phyloP scores from a whole-genome alignment of 2,888 invertebrate genomes.

The Aphodius granarius region DNA sequence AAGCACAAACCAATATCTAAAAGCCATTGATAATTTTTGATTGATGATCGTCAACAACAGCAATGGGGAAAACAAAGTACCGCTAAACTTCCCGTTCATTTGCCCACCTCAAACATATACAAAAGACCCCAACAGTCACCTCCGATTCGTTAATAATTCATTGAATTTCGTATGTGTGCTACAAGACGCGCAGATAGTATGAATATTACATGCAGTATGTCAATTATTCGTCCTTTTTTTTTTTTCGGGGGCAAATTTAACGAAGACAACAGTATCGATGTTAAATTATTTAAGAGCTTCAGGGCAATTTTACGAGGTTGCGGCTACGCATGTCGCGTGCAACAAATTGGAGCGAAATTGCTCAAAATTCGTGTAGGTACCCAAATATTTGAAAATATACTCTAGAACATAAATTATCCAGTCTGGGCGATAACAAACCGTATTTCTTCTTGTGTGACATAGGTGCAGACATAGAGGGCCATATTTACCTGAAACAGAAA shows the following conservation, averaged over 20 bases:
- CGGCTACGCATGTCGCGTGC: neutral
- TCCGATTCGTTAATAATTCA: neutral
- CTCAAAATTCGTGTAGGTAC: neutral
- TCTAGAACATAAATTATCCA: neutral
- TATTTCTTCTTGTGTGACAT: neutral
- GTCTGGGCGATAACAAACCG: neutral
- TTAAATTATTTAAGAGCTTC: neutral
- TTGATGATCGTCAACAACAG: neutral
- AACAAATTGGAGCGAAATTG: neutral
- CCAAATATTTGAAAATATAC: neutral
- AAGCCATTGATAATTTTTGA: neutral
- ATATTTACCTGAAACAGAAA: neutral
- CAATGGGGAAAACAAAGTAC: neutral
- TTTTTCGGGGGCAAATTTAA: neutral
- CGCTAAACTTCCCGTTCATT: neutral
- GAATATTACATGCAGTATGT: neutral
- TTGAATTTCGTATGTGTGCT: neutral
- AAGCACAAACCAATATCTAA: neutral
- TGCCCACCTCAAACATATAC: neutral
- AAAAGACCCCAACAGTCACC: neutral
- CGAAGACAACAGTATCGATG: neutral
- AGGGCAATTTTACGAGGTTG: neutral
- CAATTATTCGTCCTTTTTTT: neutral
- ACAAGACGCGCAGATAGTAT: neutral
- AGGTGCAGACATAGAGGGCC: neutral